Evolutionary conservation across 2,888 invertebrate genomes (phyloP), one percentile per base, ranked within the genome.

Genomic region (Acrobasis repandana): DNA sequence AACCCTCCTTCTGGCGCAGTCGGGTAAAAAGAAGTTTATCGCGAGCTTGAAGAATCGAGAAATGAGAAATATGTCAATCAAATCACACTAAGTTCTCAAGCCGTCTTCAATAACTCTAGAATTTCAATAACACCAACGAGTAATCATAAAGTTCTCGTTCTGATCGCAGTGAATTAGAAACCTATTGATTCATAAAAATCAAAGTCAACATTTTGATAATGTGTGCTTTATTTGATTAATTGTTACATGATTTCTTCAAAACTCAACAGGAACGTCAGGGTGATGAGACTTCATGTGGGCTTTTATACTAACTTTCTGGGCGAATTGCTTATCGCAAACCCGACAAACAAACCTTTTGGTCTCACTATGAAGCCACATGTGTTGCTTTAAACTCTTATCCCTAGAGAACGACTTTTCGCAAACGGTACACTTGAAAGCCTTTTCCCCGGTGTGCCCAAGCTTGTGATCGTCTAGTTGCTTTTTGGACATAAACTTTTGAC

Each of bases 401-500:
- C 92, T 86, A 16, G 90, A 83, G 63, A 93, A 94, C 1, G 82
- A 72, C 66, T 93, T 93, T 1, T 77, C 74, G 66, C 94, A 94
- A 1, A 92, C 72, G 0, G 75, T 71, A 64, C 94, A 94, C 49
- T 82, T 75, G 46, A 82, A 88, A 1, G 76, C 74, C 63, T 91
- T 93, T 61, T 92, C 93, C 2, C 90, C 86, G 0, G 93, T 91
- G 68, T 94, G 94, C 0, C 85, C 85, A 0, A 89, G 76, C 56
- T 78, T 82, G 63, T 93, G 93, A 1, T 93, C 84, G 3, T 88
- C 82, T 47, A 89, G 67, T 9, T 71, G 66, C 11, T 72, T 74
- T 48, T 81, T 83, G 0, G 78, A 77, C 0, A 69, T 71, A 67
- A 88, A 89, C 56, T 82, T 85, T 4, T 82, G 67, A 0, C 85